phyloP scores from a whole-genome alignment of 2,888 invertebrate species.

The Linnaemya tessellans region DNA sequence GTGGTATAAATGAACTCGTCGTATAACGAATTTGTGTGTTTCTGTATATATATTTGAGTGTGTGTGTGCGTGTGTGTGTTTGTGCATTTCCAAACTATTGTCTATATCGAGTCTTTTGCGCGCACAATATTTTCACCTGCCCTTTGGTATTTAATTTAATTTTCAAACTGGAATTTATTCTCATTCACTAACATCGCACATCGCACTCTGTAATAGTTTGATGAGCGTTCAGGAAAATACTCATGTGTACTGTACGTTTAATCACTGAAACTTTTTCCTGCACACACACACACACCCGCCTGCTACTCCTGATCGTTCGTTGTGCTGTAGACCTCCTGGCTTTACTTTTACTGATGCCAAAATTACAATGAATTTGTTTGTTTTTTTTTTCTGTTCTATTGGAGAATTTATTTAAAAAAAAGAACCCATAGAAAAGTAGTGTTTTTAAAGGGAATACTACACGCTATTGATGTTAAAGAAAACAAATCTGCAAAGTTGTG shows the following conservation, averaged over 20 bases:
- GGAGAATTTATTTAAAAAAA: conserved; percentile 6
- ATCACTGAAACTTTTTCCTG: background rate
- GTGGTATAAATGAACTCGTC: background rate
- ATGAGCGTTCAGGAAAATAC: conserved; percentile 9
- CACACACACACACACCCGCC: background rate
- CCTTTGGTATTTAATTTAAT: conserved; percentile 69
- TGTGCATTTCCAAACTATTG: conserved; percentile 5
- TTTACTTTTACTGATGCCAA: conserved; percentile 18
- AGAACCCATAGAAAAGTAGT: background rate
- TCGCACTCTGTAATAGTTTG: conserved; percentile 10
- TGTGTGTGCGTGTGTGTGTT: too few relatives aligned
- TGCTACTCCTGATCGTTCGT: background rate
- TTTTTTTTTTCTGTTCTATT: background rate
- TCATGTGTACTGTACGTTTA: background rate
- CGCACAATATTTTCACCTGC: conserved; percentile 38
- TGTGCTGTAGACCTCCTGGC: background rate
- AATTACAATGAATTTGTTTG: conserved; percentile 30
- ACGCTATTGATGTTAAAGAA: conserved; percentile 42
- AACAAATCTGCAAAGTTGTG: conserved; percentile 54
- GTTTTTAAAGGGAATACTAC: conserved; percentile 28
- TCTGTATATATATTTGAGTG: background rate
- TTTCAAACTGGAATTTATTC: conserved; percentile 61
- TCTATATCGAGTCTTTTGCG: conserved; percentile 28
- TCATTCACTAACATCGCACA: conserved; percentile 16
- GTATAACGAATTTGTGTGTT: background rate